Percentiles rank a stretch among this genome's conserved stretches.
These are phyloP conservation scores for Pantherophis alleghaniensis DNA, from an alignment of 2,797 vertebrate genomes.

Conservation along the genomic window DNA sequence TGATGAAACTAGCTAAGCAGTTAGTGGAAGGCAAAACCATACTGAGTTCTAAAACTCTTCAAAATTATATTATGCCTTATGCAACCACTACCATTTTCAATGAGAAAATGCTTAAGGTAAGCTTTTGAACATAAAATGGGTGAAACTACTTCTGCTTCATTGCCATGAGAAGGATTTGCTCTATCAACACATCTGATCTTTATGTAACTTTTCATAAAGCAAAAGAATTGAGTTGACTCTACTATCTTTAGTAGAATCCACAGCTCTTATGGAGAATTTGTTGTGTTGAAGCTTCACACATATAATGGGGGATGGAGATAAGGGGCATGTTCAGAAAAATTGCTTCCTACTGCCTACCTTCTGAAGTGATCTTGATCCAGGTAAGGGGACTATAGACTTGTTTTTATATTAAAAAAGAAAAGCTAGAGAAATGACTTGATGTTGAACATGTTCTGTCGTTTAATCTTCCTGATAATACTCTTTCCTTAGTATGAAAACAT, in stretches of 20 bases:
- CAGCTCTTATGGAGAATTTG: conserved; percentile 16
- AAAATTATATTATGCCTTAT: conserved; percentile 96
- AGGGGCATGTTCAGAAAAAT: background rate
- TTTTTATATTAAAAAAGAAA: background rate
- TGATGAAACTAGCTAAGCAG: conserved; percentile 90
- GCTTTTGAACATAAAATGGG: background rate
- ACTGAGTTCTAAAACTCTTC: conserved; percentile 87
- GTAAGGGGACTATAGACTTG: background rate
- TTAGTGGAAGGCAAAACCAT: conserved; percentile 81
- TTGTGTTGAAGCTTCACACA: background rate
- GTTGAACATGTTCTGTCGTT: background rate
- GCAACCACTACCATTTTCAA: conserved; percentile 86
- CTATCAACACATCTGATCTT: background rate
- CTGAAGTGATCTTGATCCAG: background rate
- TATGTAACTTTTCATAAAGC: background rate
- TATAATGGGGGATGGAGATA: background rate
- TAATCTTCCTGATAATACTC: background rate
- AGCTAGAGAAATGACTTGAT: background rate
- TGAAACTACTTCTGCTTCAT: background rate
- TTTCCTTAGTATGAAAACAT: conserved; percentile 87
- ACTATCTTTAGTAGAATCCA: background rate
- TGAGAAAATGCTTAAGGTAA: conserved; percentile 93
- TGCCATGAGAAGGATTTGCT: background rate
- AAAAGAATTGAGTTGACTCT: background rate
- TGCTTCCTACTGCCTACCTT: background rate